Evolutionary conservation across 2,888 invertebrate genomes (phyloP).

Genomic region (Corbicula japonica): DNA sequence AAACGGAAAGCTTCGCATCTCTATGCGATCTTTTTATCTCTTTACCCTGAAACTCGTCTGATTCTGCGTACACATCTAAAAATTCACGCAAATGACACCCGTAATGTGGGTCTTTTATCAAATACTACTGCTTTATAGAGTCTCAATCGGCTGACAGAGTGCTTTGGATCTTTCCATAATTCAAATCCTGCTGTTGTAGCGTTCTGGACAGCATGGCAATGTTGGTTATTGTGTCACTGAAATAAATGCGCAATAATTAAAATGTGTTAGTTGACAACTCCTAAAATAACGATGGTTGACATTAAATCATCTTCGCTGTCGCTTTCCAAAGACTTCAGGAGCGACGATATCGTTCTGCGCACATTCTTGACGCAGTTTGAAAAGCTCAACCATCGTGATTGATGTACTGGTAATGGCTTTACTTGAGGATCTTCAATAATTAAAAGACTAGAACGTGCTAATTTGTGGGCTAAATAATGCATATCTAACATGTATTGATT

Average conservation of each 20-base stretch:
- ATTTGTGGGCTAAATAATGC: conserved; percentile 45
- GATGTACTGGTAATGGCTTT: conserved; percentile 32
- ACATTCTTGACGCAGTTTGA: conserved; percentile 41
- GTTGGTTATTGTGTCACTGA: conserved; percentile 45
- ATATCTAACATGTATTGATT: conserved; percentile 44
- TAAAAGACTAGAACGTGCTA: conserved; percentile 38
- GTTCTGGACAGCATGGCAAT: conserved; percentile 34
- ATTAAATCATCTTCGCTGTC: conserved; percentile 40
- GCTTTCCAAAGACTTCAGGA: conserved; percentile 41
- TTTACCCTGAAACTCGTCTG: conserved; percentile 15
- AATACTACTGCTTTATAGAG: conserved; percentile 49
- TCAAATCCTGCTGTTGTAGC: conserved; percentile 28
- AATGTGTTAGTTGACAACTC: conserved; percentile 40
- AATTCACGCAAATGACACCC: conserved; percentile 26
- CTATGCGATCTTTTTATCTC: conserved; percentile 33
- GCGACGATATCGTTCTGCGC: conserved; percentile 22
- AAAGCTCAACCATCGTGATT: conserved; percentile 44
- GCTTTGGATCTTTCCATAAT: conserved; percentile 14
- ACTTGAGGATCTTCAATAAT: conserved; percentile 44
- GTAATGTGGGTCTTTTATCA: conserved; percentile 29
- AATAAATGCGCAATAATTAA: conserved; percentile 32
- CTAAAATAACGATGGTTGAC: conserved; percentile 21
- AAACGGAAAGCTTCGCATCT: conserved; percentile 24
- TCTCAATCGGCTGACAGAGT: conserved; percentile 30
- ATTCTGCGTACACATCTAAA: conserved; percentile 7